Evolutionary conservation across 2,888 invertebrate genomes (phyloP).

Genomic region (Hylaea fasciaria): DNA sequence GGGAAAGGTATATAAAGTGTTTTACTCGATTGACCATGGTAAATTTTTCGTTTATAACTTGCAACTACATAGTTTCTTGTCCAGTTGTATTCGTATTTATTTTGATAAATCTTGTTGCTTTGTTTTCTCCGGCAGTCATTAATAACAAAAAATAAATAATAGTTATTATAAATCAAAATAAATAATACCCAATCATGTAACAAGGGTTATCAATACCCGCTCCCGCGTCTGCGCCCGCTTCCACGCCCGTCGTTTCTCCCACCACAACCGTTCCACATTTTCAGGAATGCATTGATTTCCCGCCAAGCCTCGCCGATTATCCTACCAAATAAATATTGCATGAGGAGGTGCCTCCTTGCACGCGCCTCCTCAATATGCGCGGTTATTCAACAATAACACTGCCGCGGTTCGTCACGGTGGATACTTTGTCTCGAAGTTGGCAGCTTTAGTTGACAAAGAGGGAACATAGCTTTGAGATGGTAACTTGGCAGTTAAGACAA

Average conservation of each 20-base stretch:
- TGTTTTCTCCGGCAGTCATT: too few relatives aligned
- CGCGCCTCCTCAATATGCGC: slow-evolving; percentile 29
- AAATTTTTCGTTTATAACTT: too few relatives aligned
- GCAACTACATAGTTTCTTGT: too few relatives aligned
- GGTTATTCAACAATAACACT: slow-evolving; percentile 12
- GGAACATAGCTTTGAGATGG: neutral
- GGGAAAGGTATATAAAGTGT: too few relatives aligned
- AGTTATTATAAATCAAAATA: too few relatives aligned
- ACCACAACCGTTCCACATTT: slow-evolving; percentile 19
- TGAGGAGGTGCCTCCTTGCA: slow-evolving; percentile 45
- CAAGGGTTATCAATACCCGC: too few relatives aligned
- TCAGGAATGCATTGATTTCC: slow-evolving; percentile 61
- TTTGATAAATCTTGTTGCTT: too few relatives aligned
- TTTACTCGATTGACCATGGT: too few relatives aligned
- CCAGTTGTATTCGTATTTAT: too few relatives aligned
- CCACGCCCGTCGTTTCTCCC: slow-evolving; percentile 14
- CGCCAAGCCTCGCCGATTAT: slow-evolving; percentile 52
- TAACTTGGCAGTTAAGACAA: too few relatives aligned
- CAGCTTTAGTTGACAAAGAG: neutral
- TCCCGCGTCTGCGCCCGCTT: neutral
- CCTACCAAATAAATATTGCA: slow-evolving; percentile 64
- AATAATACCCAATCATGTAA: neutral
- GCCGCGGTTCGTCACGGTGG: slow-evolving; percentile 22
- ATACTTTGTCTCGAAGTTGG: slow-evolving; percentile 1
- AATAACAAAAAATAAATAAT: too few relatives aligned